Evolutionary conservation across 2,797 vertebrate genomes (phyloP).

Genomic region (Hafferia zeledoni): DNA sequence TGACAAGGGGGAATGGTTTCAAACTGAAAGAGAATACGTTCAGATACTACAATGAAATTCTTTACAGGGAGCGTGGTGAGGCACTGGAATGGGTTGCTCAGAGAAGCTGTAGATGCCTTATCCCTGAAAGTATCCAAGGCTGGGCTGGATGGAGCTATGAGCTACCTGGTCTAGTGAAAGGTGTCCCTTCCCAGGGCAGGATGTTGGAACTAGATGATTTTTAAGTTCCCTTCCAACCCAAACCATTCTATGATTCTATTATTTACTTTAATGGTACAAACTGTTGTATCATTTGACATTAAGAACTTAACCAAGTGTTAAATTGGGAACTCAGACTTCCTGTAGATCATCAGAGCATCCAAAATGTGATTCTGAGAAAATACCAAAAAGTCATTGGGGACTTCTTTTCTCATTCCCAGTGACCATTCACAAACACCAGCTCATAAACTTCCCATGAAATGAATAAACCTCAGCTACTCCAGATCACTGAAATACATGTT

Average conservation of each 20-base stretch:
- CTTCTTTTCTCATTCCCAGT: not conserved
- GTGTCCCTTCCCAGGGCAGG: not conserved
- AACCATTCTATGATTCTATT: not conserved
- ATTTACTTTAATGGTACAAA: not conserved
- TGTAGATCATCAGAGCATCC: not conserved
- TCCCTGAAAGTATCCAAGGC: not conserved
- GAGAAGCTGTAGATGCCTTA: not conserved
- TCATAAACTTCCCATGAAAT: not conserved
- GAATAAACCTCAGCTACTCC: not conserved
- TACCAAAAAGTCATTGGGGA: accelerated
- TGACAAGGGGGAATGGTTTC: not conserved
- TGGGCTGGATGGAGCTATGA: not conserved
- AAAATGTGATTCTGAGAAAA: not conserved
- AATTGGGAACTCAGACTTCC: not conserved
- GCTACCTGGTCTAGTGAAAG: not conserved
- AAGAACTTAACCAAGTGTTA: not conserved
- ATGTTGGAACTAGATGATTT: not conserved
- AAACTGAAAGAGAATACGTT: accelerated
- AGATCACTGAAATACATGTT: not conserved
- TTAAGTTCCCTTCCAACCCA: not conserved
- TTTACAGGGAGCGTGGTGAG: not conserved
- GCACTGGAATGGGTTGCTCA: not conserved
- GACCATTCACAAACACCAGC: not conserved
- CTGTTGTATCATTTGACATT: not conserved
- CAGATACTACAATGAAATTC: not conserved